phyloP scores from a whole-genome alignment of 2,797 vertebrate genomes.

The Anableps anableps region DNA sequence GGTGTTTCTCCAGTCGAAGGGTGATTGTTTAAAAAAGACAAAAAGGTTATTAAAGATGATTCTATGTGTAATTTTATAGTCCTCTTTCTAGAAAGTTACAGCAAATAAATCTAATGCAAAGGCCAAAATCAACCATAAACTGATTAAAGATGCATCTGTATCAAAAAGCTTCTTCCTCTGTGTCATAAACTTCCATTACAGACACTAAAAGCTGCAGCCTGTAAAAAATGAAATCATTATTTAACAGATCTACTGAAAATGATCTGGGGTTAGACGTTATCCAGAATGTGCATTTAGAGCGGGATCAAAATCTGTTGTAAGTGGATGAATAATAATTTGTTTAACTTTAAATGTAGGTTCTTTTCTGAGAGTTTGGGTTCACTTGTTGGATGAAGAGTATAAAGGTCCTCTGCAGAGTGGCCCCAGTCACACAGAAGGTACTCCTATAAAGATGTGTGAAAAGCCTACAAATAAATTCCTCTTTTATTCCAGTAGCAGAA shows the following conservation, averaged over 20 bases:
- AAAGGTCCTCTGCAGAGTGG: neutral
- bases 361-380: neutral
- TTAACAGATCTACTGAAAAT: neutral
- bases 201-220: neutral
- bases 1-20: constrained; percentile 4
- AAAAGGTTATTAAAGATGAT: neutral
- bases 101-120: neutral
- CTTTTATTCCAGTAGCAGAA: neutral
- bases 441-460: neutral
- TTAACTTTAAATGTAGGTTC: neutral
- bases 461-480: neutral
- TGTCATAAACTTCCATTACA: constrained; percentile 6
- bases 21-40: neutral
- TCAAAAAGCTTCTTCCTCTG: neutral
- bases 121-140: constrained; percentile 1
- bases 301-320: neutral
- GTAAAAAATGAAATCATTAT: neutral
- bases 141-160: neutral
- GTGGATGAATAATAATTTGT: neutral
- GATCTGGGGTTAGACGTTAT: neutral
- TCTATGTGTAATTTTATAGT: neutral
- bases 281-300: neutral
- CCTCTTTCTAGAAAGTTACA: neutral
- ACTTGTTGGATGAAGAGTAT: neutral
- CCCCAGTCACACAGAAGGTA: neutral